These are phyloP conservation scores for Limnephilus marmoratus DNA, from an alignment of 2,888 invertebrate genomes.

Conservation along the genomic window DNA sequence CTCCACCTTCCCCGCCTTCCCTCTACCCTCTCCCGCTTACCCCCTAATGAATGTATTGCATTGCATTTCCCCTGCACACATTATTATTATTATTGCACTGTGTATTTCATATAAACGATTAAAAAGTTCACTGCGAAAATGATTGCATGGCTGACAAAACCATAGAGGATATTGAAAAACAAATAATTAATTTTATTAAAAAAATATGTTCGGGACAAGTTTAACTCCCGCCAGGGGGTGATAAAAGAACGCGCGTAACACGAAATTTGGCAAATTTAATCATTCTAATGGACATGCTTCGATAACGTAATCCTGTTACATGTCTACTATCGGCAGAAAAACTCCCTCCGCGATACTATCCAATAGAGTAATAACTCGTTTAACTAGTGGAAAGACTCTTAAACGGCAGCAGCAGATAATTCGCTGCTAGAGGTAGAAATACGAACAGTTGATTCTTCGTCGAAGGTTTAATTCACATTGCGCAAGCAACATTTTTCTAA, in stretches of 20 bases:
- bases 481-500: no score
- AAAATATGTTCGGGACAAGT: background rate
- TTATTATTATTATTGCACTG: no score
- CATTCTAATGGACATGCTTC: background rate
- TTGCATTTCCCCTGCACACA: no score
- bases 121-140: no score
- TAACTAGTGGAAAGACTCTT: background rate
- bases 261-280: constrained; percentile 23
- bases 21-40: no score
- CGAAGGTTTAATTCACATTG: no score
- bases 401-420: background rate
- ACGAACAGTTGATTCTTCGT: no score
- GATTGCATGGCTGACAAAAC: no score
- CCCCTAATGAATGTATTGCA: no score
- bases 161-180: background rate
- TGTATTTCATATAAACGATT: no score
- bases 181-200: background rate
- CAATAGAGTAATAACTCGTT: background rate
- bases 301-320: constrained; percentile 3
- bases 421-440: no score
- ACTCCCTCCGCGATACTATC: background rate
- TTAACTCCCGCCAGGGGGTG: background rate
- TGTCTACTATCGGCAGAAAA: background rate
- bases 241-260: background rate
- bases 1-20: no score